Conservation (phyloP, 2,888 invertebrate species). For the Microctonus aethiopoides region DNA sequence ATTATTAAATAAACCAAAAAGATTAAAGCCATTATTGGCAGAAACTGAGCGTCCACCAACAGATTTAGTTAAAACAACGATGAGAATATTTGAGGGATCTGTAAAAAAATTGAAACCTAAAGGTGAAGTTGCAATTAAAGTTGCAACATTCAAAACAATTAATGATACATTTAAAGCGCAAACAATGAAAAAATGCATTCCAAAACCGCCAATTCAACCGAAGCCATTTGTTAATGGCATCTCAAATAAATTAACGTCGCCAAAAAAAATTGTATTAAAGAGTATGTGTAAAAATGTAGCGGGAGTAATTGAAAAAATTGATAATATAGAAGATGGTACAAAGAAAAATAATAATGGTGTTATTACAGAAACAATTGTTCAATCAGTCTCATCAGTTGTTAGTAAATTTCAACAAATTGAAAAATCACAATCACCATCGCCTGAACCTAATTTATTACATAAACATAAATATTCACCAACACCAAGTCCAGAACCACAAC, state of each 20-base stretch:
- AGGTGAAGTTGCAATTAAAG: slow-evolving; percentile 74
- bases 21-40: slow-evolving; percentile 74
- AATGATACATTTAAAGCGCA: slow-evolving; percentile 71
- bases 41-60: slow-evolving; percentile 87
- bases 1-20: slow-evolving; percentile 71
- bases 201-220: slow-evolving; percentile 69
- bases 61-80: slow-evolving; percentile 87
- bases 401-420: slow-evolving; percentile 64
- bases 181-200: slow-evolving; percentile 63
- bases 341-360: slow-evolving; percentile 54
- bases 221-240: slow-evolving; percentile 66
- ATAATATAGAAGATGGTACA: slow-evolving; percentile 38
- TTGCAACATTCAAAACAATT: slow-evolving; percentile 74
- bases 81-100: slow-evolving; percentile 82
- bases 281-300: slow-evolving; percentile 46
- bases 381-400: slow-evolving; percentile 64
- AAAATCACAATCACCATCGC: slow-evolving; percentile 58
- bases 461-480: slow-evolving; percentile 60
- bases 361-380: slow-evolving; percentile 58
- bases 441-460: slow-evolving; percentile 52
- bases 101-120: slow-evolving; percentile 65
- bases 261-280: slow-evolving; percentile 56
- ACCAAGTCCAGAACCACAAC: slow-evolving; percentile 59
- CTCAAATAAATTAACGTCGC: slow-evolving; percentile 59
- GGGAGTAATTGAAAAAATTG: slow-evolving; percentile 53